Conservation (phyloP, 2,113 vertebrate species). For the Scomber scombrus region DNA sequence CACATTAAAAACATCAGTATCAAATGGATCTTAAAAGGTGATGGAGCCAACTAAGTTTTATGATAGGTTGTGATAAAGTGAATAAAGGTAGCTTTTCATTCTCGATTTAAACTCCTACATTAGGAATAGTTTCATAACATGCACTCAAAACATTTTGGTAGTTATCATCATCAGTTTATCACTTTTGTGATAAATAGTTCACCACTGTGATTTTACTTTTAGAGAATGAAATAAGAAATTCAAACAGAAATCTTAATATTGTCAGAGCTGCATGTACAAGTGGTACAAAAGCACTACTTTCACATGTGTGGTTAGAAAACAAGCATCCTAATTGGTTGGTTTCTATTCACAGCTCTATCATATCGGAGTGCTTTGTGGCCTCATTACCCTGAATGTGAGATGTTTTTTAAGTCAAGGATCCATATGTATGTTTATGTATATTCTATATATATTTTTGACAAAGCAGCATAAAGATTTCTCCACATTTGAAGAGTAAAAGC, state of each 20-base stretch:
- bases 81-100: too few species aligned
- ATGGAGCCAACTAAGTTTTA: too few species aligned
- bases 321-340: background rate
- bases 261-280: background rate
- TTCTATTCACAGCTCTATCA: background rate
- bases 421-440: background rate
- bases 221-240: too few species aligned
- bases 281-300: background rate
- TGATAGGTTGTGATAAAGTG: too few species aligned
- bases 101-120: background rate
- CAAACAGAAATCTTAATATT: too few species aligned
- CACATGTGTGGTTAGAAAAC: too few species aligned
- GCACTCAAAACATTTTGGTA: too few species aligned
- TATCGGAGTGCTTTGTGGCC: background rate
- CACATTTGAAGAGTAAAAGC: conserved; percentile 1
- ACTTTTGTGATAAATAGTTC: too few species aligned
- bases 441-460: background rate
- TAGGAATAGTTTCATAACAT: background rate
- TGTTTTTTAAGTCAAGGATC: background rate
- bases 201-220: too few species aligned
- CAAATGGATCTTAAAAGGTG: too few species aligned
- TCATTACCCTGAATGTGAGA: background rate
- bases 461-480: conserved; percentile 34
- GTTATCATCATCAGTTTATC: too few species aligned
- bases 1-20: too few species aligned